Base-by-base conservation (phyloP, 2,113 vertebrate species). In the Xenus cinereus region DNA sequence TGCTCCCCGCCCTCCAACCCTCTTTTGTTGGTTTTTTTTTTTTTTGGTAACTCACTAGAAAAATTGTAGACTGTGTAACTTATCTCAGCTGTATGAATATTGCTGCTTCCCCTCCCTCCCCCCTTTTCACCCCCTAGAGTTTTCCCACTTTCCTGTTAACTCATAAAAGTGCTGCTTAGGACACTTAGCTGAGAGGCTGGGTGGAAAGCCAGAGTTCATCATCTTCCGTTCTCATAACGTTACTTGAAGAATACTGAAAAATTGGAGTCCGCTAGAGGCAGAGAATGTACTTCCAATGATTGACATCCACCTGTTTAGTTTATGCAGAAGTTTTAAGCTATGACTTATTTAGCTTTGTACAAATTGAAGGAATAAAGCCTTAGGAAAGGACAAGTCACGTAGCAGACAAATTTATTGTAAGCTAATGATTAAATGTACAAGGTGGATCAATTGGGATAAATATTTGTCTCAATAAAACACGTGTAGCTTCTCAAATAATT, bases 1-100 rank as follows among this genome's bases (percentile, higher is more conserved):
- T 56, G 10, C 9, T 3, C 6, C 4, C 4, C 17, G 7, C 10
- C 6, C 7, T 2, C 10, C 16, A 45, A 8, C 5, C 12, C 15
- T 5, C 9, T 2, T 1, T 10, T 33, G 45, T 43, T n/a, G n/a
- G n/a, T n/a, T n/a, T n/a, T n/a, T 62, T 45, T 43, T 12, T 4
- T 16, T 45, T 74, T 54, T 35, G 17, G 15, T 27, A 86, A 18
- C 33, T 21, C 0, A 1, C 20, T 24, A 20, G n/a, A 43, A 26
- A 26, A 35, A 73, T 41, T 48, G 4, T 72, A 27, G 14, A 8
- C 35, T 26, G 1, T 33, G 16, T 35, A 15, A 72, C 9, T 84
- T 89, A 12, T 2, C 12, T 69, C 13, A 54, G 1, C 3, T 9
- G 16, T 45, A 4, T 1, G 0, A 37, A 32, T 82, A 23, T 13